A percentile compares a stretch with the other conserved stretches of the same genome.
Conservation (phyloP, 2,888 invertebrate genomes). For the Cylindroiulus punctatus region DNA sequence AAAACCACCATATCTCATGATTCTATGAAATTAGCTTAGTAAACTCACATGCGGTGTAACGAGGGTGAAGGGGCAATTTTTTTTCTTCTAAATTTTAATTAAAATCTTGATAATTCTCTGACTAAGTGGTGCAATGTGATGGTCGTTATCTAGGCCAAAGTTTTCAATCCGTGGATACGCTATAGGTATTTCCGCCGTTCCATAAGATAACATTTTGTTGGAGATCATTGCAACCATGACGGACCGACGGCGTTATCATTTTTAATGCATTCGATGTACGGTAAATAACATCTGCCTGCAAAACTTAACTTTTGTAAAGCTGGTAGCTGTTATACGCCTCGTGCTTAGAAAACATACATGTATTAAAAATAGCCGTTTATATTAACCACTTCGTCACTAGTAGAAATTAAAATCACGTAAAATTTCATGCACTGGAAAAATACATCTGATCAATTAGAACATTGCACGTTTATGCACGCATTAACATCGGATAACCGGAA, state of each 20-base stretch:
- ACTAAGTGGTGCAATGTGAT: too few relatives aligned
- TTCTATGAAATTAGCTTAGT: too few relatives aligned
- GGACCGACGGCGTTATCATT: too few relatives aligned
- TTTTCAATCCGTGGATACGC: not conserved
- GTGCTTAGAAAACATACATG: too few relatives aligned
- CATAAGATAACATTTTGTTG: not conserved
- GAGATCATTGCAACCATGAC: too few relatives aligned
- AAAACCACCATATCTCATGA: too few relatives aligned
- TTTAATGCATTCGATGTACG: not conserved
- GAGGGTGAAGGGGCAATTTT: not conserved
- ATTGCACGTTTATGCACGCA: not conserved
- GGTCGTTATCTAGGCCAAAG: not conserved
- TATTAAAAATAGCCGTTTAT: too few relatives aligned
- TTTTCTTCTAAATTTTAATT: not conserved
- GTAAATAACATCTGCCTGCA: not conserved
- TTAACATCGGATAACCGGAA: not conserved
- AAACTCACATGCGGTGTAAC: not conserved
- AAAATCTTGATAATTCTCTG: constrained; percentile 1
- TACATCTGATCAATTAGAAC: not conserved
- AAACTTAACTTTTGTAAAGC: not conserved
- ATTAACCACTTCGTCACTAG: too few relatives aligned
- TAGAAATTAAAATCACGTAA: too few relatives aligned
- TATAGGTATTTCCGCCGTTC: not conserved
- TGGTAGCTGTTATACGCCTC: too few relatives aligned
- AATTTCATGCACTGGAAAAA: too few relatives aligned